Percentiles rank a stretch among this genome's conserved stretches.
These are phyloP conservation scores for Conchocele bisecta DNA, from an alignment of 2,888 invertebrate species.

Conservation along the genomic window DNA sequence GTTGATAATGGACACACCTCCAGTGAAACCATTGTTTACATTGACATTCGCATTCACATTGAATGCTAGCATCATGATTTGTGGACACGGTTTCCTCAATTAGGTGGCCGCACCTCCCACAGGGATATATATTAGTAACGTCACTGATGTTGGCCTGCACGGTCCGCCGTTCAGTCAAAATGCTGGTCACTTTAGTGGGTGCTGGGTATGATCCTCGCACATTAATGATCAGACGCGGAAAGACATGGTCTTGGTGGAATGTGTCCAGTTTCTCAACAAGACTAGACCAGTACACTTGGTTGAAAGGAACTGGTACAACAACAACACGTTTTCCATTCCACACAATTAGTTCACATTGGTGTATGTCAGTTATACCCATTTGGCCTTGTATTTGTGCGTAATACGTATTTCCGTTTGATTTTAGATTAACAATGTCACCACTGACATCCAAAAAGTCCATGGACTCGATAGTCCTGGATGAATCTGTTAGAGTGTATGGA, in stretches of 20 bases:
- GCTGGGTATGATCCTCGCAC: no score
- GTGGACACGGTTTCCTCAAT: neutral
- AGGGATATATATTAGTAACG: neutral
- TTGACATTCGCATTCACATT: neutral
- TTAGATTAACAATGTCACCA: neutral
- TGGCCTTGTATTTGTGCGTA: constrained; percentile 28
- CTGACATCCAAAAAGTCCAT: constrained; percentile 1
- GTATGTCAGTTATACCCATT: constrained; percentile 14
- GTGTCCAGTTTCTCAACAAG: neutral
- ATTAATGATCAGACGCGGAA: no score
- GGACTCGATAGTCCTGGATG: neutral
- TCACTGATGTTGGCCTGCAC: neutral
- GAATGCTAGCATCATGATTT: neutral
- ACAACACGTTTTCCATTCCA: constrained; percentile 8
- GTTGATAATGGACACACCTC: neutral
- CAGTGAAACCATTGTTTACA: neutral
- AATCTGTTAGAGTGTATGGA: constrained; percentile 3
- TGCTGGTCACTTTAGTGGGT: neutral
- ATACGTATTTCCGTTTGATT: constrained; percentile 7
- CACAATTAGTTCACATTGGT: constrained; percentile 18
- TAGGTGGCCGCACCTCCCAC: neutral
- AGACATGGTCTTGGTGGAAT: neutral
- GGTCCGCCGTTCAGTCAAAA: neutral
- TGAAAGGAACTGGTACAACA: neutral
- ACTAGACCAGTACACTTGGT: neutral